These are phyloP conservation scores for Microcebus murinus DNA, from an alignment of 2,113 vertebrate species.

Conservation along the genomic window DNA sequence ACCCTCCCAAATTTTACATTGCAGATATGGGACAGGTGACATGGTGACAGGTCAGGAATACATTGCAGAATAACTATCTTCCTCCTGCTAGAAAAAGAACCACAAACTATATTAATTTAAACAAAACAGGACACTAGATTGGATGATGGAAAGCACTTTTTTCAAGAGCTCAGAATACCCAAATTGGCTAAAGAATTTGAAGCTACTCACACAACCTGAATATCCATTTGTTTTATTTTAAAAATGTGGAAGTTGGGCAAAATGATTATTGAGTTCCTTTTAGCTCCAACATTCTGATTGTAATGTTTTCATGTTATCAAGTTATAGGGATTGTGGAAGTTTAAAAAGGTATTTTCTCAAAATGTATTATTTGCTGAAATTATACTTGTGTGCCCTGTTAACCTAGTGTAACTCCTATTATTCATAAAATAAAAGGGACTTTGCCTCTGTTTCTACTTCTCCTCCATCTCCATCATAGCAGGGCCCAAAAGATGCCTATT, in stretches of 20 bases:
- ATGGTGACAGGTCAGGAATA: not conserved
- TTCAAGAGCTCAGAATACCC: not conserved
- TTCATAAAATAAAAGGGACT: not conserved
- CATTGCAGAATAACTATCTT: not conserved
- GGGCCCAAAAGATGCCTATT: not conserved
- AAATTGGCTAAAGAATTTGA: not conserved
- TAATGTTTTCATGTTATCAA: not conserved
- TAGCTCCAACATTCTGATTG: not conserved
- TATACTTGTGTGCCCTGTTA: not conserved
- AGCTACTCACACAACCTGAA: not conserved
- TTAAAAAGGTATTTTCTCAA: slow-evolving; percentile 9
- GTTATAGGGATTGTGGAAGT: not conserved
- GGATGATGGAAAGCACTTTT: not conserved
- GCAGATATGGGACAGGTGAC: not conserved
- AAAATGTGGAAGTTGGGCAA: not conserved
- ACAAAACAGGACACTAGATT: not conserved
- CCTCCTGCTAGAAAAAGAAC: not conserved
- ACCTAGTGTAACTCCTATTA: not conserved
- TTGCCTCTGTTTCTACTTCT: not conserved
- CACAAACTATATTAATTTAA: not conserved
- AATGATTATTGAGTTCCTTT: not conserved
- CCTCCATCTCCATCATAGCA: not conserved
- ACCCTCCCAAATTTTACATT: not conserved
- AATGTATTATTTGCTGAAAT: not conserved
- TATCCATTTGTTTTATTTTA: not conserved